Evolutionary conservation across 2,113 vertebrate species (phyloP).

Genomic region (Cervus canadensis): DNA sequence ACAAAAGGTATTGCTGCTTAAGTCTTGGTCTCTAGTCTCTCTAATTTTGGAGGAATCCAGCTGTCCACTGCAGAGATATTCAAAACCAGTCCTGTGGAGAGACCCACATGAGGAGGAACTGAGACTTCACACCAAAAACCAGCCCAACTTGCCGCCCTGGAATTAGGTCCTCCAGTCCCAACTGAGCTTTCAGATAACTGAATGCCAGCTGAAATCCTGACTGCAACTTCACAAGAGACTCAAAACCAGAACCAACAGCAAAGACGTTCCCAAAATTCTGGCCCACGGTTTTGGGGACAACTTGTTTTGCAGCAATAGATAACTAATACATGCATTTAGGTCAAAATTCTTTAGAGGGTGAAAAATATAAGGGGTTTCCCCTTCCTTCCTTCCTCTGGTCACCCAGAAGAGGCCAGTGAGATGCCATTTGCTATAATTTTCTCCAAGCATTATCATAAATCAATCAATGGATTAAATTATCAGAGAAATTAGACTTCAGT

Average conservation of each 20-base stretch:
- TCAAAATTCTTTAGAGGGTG: neutral
- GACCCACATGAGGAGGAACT: neutral
- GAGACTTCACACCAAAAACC: neutral
- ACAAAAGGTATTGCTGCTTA: neutral
- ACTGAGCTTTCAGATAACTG: neutral
- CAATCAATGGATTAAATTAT: neutral
- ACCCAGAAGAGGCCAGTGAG: neutral
- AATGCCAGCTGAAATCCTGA: neutral
- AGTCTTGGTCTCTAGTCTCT: neutral
- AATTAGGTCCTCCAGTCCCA: neutral
- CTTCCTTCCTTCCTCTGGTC: neutral
- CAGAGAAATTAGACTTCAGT: neutral
- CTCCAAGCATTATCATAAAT: neutral
- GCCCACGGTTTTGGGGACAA: neutral
- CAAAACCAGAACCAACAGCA: neutral
- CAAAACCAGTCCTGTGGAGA: neutral
- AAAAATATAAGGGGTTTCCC: neutral
- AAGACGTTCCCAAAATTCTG: neutral
- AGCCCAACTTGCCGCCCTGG: neutral
- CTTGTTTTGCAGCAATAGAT: conserved; percentile 2
- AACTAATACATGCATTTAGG: neutral
- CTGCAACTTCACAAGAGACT: neutral
- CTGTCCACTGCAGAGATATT: neutral
- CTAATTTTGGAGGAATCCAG: neutral
- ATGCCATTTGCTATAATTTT: neutral